Evolutionary conservation across 2,888 invertebrate species (phyloP).

Genomic region (Heliconius hortense): DNA sequence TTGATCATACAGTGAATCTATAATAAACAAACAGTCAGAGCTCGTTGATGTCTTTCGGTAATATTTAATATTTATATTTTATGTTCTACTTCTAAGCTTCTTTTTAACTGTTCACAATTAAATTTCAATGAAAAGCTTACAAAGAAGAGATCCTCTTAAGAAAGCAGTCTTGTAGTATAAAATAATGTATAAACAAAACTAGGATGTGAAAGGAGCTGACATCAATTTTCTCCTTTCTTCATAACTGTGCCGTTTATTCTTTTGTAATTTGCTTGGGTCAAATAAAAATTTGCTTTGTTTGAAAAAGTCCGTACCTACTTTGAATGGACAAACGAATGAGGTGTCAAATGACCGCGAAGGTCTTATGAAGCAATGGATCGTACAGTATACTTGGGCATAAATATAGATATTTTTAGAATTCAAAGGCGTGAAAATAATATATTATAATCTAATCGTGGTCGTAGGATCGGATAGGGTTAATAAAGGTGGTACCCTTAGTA

Average conservation of each 20-base stretch:
- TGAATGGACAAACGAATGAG: conserved; percentile 32
- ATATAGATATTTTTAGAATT: conserved; percentile 3
- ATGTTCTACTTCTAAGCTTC: not conserved
- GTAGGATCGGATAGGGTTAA: not conserved
- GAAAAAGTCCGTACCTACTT: conserved; percentile 21
- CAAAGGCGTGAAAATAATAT: not conserved
- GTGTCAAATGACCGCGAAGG: conserved; percentile 36
- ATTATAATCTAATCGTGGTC: not conserved
- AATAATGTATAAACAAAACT: conserved; percentile 9
- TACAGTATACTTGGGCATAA: conserved; percentile 5
- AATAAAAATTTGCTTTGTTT: conserved; percentile 37
- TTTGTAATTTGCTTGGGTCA: conserved; percentile 37
- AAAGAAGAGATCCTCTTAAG: not conserved
- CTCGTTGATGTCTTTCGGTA: conserved; percentile 40
- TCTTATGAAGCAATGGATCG: conserved; percentile 19
- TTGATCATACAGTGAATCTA: not conserved
- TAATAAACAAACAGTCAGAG: conserved; percentile 12
- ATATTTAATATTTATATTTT: conserved; percentile 5
- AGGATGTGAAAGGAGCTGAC: conserved; percentile 39
- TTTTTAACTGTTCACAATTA: not conserved
- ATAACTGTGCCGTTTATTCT: conserved; percentile 36
- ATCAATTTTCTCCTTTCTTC: conserved; percentile 37
- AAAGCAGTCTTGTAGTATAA: not conserved
- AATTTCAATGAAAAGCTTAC: not conserved
- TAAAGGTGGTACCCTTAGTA: not conserved